These are phyloP conservation scores for Alectura lathami DNA, from an alignment of 2,113 vertebrate genomes.

Conservation along the genomic window DNA sequence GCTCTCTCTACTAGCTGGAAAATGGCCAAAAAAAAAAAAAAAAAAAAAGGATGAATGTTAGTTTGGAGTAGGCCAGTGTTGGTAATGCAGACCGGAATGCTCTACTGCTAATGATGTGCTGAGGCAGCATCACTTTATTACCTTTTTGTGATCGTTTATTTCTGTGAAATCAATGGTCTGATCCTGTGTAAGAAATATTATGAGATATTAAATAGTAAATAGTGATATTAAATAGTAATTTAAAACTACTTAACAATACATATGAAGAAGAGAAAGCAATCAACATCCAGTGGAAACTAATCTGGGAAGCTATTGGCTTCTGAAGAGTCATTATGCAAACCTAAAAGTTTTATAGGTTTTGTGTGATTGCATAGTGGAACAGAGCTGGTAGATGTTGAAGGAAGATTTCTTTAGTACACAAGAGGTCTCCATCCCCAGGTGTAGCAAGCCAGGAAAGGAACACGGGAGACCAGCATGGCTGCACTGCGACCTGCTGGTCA, in stretches of 20 bases:
- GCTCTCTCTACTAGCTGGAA: not conserved
- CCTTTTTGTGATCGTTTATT: not conserved
- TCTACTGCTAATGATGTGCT: not conserved
- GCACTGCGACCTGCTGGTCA: too few relatives aligned
- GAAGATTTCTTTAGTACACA: too few relatives aligned
- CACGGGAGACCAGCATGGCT: too few relatives aligned
- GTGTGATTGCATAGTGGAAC: not conserved
- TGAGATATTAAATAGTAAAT: too few relatives aligned
- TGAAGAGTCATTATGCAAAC: not conserved
- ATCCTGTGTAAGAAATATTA: not conserved
- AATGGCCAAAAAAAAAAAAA: not conserved
- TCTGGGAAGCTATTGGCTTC: not conserved
- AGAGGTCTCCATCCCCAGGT: too few relatives aligned
- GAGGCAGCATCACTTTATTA: not conserved
- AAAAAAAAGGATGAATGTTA: not conserved
- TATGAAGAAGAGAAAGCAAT: not conserved
- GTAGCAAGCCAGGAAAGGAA: too few relatives aligned
- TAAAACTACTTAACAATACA: not conserved
- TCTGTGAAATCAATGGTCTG: not conserved
- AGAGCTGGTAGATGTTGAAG: too few relatives aligned
- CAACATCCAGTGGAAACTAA: not conserved
- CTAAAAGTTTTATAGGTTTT: not conserved
- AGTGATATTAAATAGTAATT: too few relatives aligned
- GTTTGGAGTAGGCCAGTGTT: not conserved
- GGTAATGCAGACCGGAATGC: not conserved